Evolutionary conservation across 2,113 vertebrate genomes (phyloP).

Genomic region (Peromyscus maniculatus): DNA sequence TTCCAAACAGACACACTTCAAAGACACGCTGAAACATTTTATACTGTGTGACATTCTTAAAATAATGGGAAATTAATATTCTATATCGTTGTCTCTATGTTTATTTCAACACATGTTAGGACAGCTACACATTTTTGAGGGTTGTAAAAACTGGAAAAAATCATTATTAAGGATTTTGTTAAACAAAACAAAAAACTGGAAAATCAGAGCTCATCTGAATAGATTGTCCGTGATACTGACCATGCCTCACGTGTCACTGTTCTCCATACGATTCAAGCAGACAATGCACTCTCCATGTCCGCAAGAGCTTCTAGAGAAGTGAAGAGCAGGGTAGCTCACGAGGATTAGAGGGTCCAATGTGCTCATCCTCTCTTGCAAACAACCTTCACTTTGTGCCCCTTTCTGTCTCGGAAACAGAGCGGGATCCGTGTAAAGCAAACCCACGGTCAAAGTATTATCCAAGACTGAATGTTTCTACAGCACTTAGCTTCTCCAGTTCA

Average conservation of each 20-base stretch:
- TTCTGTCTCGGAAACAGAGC: not conserved
- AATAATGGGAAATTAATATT: conserved; percentile 43
- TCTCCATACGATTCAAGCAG: not conserved
- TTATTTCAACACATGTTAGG: conserved; percentile 23
- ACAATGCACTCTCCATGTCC: not conserved
- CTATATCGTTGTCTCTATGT: conserved; percentile 22
- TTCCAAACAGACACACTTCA: not conserved
- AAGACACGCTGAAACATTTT: conserved; percentile 36
- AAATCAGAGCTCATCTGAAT: not conserved
- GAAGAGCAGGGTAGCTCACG: not conserved
- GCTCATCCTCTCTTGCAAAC: not conserved
- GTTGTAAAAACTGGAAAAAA: not conserved
- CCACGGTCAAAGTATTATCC: not conserved
- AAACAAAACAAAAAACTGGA: not conserved
- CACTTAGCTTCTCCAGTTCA: not conserved
- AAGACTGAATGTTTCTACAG: not conserved
- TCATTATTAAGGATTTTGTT: not conserved
- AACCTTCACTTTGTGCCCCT: not conserved
- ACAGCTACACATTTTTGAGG: not conserved
- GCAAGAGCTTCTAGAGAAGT: not conserved
- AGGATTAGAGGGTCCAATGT: not conserved
- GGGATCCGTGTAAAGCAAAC: not conserved
- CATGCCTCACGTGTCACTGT: not conserved
- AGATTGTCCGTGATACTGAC: not conserved
- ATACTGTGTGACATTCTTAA: not conserved